Conservation (phyloP, 2,888 invertebrate species). For the Phrixothrix hirtus region DNA sequence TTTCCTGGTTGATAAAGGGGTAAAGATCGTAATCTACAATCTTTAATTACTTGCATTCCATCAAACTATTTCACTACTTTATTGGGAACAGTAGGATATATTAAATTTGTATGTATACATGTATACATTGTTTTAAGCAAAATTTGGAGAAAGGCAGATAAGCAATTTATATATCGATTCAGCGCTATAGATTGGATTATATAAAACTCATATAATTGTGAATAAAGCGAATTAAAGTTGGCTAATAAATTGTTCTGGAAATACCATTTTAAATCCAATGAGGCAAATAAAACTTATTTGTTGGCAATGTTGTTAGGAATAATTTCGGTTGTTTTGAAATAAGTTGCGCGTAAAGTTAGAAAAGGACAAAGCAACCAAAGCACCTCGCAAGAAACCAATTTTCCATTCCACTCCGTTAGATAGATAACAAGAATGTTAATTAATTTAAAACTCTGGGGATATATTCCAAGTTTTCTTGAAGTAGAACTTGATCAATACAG, state of each 20-base stretch:
- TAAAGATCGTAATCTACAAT: no score
- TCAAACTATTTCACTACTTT: no score
- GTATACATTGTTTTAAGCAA: no score
- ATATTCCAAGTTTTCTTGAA: slow-evolving; percentile 45
- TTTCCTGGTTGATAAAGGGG: no score
- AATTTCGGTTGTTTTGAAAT: slow-evolving; percentile 42
- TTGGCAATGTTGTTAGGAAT: slow-evolving; percentile 40
- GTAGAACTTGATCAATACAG: slow-evolving; percentile 30
- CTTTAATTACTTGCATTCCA: no score
- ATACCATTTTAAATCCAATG: slow-evolving; percentile 31
- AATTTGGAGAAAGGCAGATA: background rate
- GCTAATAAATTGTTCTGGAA: slow-evolving; percentile 22
- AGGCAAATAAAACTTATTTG: slow-evolving; percentile 36
- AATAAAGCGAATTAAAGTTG: slow-evolving; percentile 24
- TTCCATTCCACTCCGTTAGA: slow-evolving; percentile 47
- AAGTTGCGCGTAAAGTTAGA: slow-evolving; percentile 34
- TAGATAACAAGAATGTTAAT: slow-evolving; percentile 54
- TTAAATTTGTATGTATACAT: no score
- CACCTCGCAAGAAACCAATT: slow-evolving; percentile 45
- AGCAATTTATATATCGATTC: background rate
- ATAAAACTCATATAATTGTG: slow-evolving; percentile 12
- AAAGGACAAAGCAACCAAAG: slow-evolving; percentile 35
- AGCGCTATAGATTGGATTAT: slow-evolving; percentile 8
- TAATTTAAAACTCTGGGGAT: slow-evolving; percentile 51
- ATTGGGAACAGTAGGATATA: no score